Percentiles rank a stretch among this genome's conserved stretches.
Conservation (phyloP, 2,113 vertebrate genomes). For the Dendropsophus ebraccatus region DNA sequence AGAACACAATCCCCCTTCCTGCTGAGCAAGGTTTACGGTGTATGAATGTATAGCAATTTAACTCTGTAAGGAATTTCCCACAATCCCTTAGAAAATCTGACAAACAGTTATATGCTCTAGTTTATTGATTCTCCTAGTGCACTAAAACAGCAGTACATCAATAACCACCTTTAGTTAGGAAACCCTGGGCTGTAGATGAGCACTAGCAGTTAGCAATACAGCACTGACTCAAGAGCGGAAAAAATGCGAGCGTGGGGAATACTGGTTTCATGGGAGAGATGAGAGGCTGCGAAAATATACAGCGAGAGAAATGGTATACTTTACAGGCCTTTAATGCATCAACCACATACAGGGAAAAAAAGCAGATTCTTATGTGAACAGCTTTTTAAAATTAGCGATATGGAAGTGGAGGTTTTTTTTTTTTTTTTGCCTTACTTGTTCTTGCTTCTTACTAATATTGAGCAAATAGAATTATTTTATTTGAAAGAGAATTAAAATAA, state of each 20-base stretch:
- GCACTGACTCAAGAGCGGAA: slow-evolving; percentile 78
- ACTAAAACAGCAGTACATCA: slow-evolving; percentile 82
- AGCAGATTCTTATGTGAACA: background rate
- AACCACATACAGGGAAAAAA: background rate
- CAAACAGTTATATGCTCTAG: slow-evolving; percentile 81
- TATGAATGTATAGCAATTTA: slow-evolving; percentile 66
- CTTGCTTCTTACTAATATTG: too few species aligned
- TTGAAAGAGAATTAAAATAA: too few species aligned
- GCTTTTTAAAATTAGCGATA: background rate
- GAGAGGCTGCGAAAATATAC: slow-evolving; percentile 75
- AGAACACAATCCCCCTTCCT: slow-evolving; percentile 64
- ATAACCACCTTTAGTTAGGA: slow-evolving; percentile 86
- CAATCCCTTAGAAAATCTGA: slow-evolving; percentile 74
- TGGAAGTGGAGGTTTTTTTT: background rate
- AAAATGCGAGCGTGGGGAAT: slow-evolving; percentile 79
- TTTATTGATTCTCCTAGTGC: slow-evolving; percentile 83
- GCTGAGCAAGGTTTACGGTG: slow-evolving; percentile 68
- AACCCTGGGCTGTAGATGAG: slow-evolving; percentile 73
- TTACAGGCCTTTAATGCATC: slow-evolving; percentile 35
- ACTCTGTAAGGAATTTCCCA: slow-evolving; percentile 78
- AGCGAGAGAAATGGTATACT: slow-evolving; percentile 62
- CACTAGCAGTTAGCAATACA: slow-evolving; percentile 74
- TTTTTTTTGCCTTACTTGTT: background rate
- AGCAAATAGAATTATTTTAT: too few species aligned
- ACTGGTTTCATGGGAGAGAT: slow-evolving; percentile 70